phyloP scores from a whole-genome alignment of 2,888 invertebrate genomes.

The Eupithecia subumbrata region DNA sequence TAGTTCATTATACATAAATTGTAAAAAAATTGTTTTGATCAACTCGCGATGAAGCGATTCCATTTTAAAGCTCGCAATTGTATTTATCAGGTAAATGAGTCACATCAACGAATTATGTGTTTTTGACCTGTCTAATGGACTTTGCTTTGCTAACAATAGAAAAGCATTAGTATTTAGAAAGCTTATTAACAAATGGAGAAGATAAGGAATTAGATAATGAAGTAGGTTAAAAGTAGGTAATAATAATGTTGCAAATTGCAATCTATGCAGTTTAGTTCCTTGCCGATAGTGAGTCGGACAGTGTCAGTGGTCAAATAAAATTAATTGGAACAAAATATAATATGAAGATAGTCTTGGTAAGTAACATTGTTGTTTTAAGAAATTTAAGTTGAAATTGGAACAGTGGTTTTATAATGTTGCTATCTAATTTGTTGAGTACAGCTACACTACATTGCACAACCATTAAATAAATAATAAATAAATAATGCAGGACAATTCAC shows the following conservation, averaged over 20 bases:
- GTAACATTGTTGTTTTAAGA: neutral
- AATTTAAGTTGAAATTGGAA: neutral
- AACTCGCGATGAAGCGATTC: too few species aligned
- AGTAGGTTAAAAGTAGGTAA: neutral
- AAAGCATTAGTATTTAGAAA: neutral
- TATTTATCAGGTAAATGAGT: neutral
- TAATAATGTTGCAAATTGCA: neutral
- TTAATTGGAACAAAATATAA: neutral
- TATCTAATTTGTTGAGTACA: neutral
- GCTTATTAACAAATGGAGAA: neutral
- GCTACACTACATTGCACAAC: too few species aligned
- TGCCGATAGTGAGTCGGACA: neutral
- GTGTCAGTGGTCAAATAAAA: neutral
- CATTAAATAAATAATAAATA: too few species aligned
- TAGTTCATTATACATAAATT: too few species aligned
- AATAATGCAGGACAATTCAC: too few species aligned
- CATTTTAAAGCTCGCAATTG: too few species aligned
- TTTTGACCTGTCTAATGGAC: neutral
- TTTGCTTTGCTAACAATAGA: neutral
- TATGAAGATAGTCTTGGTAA: neutral
- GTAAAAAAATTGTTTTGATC: too few species aligned
- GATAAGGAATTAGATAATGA: slow-evolving; percentile 1
- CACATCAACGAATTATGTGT: neutral
- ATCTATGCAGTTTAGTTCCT: neutral
- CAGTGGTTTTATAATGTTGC: neutral